phyloP scores from a whole-genome alignment of 2,888 invertebrate species.

The Cistogaster globosa region DNA sequence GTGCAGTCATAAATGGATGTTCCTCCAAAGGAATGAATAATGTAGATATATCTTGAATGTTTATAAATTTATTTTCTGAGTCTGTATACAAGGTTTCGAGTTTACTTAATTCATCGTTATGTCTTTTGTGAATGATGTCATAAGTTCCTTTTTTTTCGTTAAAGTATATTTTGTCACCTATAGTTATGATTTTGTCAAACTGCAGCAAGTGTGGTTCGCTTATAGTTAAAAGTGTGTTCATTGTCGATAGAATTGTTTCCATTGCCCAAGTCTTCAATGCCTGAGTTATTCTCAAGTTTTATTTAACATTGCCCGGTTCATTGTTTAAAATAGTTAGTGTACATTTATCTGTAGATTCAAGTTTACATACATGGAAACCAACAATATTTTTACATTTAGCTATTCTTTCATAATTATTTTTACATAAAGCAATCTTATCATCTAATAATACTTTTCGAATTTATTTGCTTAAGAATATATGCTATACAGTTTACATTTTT shows the following conservation, averaged over 20 bases:
- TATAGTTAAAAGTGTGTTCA: slow-evolving; percentile 2
- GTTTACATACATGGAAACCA: too few species aligned
- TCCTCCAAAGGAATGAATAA: slow-evolving; percentile 9
- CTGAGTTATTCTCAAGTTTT: background rate
- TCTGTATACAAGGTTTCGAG: too few species aligned
- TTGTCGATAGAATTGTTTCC: slow-evolving; percentile 6
- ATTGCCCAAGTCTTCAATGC: background rate
- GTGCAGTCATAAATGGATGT: slow-evolving; percentile 9
- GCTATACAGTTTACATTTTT: too few species aligned
- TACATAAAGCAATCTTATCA: too few species aligned
- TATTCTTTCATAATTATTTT: too few species aligned
- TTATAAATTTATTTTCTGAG: background rate
- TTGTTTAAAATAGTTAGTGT: too few species aligned
- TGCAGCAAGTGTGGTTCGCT: slow-evolving; percentile 7
- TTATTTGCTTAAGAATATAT: too few species aligned
- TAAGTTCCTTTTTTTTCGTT: background rate
- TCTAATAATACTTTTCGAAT: too few species aligned
- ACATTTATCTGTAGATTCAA: too few species aligned
- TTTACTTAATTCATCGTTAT: too few species aligned
- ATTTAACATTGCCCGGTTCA: background rate
- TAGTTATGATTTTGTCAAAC: background rate
- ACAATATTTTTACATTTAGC: too few species aligned
- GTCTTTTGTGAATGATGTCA: too few species aligned
- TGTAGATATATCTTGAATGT: slow-evolving; percentile 17
- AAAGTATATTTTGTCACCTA: background rate